Percentiles rank a stretch among this genome's conserved stretches.
These are phyloP conservation scores for Carcharodon carcharias DNA, from an alignment of 2,797 vertebrate genomes.

Conservation along the genomic window DNA sequence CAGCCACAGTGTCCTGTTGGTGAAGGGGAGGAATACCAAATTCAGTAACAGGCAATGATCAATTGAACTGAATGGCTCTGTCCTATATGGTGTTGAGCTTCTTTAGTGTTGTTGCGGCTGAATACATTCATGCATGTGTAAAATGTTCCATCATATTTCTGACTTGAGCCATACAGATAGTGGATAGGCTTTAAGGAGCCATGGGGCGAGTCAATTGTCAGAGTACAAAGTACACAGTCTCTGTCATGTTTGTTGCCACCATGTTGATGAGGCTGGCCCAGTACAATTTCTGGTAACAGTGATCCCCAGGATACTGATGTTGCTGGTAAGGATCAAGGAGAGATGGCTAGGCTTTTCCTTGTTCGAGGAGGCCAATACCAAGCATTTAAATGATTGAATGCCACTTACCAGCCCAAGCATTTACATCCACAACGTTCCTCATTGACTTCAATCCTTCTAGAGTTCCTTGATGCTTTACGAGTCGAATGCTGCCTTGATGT, in stretches of 20 bases:
- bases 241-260: not conserved
- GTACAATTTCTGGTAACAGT: not conserved
- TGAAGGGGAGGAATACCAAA: too few species aligned
- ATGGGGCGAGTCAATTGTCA: not conserved
- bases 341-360: not conserved
- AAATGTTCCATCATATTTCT: not conserved
- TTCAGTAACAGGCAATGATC: too few species aligned
- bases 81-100: not conserved
- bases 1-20: too few species aligned
- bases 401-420: not conserved
- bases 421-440: not conserved
- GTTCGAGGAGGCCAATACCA: not conserved
- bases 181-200: not conserved
- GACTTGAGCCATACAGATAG: not conserved
- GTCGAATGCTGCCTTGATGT: not conserved
- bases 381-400: not conserved
- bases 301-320: not conserved
- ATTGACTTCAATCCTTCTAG: not conserved
- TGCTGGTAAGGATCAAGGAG: not conserved
- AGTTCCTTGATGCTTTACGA: not conserved
- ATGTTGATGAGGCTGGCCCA: not conserved
- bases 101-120: not conserved
- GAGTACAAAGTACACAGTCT: not conserved
- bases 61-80: not conserved
- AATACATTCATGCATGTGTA: not conserved